Base-by-base conservation (phyloP, 2,113 vertebrate genomes). In the Trogon melanurus region DNA sequence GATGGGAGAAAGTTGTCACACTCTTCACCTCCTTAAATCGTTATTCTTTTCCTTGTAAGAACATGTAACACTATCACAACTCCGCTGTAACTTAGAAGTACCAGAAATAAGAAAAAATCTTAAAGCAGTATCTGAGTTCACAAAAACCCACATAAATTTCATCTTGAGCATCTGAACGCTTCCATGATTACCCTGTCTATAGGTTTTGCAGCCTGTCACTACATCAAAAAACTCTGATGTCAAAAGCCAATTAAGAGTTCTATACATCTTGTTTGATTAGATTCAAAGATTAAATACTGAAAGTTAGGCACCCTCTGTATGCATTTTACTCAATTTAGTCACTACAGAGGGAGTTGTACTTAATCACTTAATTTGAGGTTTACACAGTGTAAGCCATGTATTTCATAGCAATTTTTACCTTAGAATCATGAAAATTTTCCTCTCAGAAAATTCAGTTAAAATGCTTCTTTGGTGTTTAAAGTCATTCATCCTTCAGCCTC, bases 371-470 rank as follows among this genome's bases (percentile, higher is more conserved):
- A 74, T 78, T 73, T 74, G 41, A 91, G 16, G 45, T 85, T 87
- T 90, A 11, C 16, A 61, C 11, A 29, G 11, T 19, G 5, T 50
- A 86, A 83, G 54, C 4, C 6, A 36, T 44, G 1, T 29, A 41
- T 48, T 79, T 72, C 5, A 62, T 9, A 69, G 19, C 1, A 1
- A 76, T 76, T 89, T 93, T 85, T 87, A 38, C 47, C 32, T 88
- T 93, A 94, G 89, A 85, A 93, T 65, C 23, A 74, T 57, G 76
- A 57, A 88, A 36, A 57, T 69, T 89, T 96, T 96, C 70, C 3
- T 36, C 21, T 36, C 81, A 95, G 53, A 91, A 93, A 94, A 96
- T 95, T 94, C 75, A 91, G 64, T 75, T 94, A 44, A 83, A 94
- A 89, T 92, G 10, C 45, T 89, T 62, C 19, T 88, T 94, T 57